Conservation (phyloP, 1,140 invertebrate genomes). For the Eriosoma lanigerum region DNA sequence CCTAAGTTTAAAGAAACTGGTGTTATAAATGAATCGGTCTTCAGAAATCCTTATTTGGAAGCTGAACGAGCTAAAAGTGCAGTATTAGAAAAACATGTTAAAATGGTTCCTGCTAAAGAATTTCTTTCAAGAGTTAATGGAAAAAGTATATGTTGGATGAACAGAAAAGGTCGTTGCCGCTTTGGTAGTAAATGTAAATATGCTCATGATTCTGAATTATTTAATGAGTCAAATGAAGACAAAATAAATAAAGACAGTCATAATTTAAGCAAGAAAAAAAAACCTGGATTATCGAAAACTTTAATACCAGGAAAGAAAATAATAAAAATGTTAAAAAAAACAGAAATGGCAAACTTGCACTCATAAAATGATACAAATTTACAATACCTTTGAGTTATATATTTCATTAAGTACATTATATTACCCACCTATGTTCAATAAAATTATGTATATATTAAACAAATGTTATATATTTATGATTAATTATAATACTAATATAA, state of each 20-base stretch:
- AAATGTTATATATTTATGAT: no score
- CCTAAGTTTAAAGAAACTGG: constrained; percentile 49
- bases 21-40: constrained; percentile 68
- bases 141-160: constrained; percentile 91
- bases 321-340: constrained; percentile 71
- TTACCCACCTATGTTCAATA: no score
- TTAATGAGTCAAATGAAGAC: constrained; percentile 19
- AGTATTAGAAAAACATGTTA: constrained; percentile 88
- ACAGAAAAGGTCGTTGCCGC: constrained; percentile 83
- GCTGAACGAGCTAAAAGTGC: constrained; percentile 85
- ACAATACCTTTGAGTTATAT: no score
- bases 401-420: no score
- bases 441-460: no score
- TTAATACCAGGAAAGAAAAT: constrained; percentile 83
- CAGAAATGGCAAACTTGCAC: background rate
- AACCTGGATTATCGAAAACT: constrained; percentile 75
- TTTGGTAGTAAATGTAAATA: constrained; percentile 91
- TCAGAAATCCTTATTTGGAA: constrained; percentile 85
- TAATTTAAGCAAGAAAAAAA: constrained; percentile 50
- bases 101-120: constrained; percentile 78
- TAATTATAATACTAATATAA: no score
- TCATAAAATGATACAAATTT: background rate
- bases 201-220: constrained; percentile 77
- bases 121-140: constrained; percentile 78
- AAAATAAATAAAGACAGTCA: background rate